Percentiles rank a stretch among this genome's conserved stretches.
Conservation (phyloP, 1,140 invertebrate genomes). For the Lepidurus arcticus region DNA sequence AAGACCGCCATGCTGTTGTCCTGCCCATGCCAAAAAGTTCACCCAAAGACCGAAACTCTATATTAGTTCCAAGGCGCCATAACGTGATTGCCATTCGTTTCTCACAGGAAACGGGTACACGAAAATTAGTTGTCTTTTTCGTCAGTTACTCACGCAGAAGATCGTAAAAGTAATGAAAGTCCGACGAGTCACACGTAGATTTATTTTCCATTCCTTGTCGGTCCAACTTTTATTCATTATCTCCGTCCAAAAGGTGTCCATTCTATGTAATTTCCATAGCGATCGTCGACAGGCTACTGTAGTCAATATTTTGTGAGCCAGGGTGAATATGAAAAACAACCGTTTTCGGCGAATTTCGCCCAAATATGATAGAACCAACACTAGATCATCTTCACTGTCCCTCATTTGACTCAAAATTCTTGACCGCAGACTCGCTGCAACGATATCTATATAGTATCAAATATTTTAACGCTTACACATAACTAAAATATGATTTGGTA, state of each 20-base stretch:
- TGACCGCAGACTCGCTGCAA: too few species aligned
- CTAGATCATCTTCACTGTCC: too few species aligned
- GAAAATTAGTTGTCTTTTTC: background rate
- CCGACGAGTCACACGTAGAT: background rate
- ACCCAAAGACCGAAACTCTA: background rate
- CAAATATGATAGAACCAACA: too few species aligned
- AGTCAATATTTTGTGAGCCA: too few species aligned
- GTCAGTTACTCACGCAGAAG: background rate
- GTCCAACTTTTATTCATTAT: conserved; percentile 2
- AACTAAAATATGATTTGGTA: too few species aligned
- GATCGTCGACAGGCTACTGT: too few species aligned
- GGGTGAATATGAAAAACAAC: too few species aligned
- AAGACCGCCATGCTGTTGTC: background rate
- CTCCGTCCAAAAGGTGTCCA: background rate
- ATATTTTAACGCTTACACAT: too few species aligned
- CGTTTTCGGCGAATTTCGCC: too few species aligned
- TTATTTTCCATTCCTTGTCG: background rate
- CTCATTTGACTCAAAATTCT: too few species aligned
- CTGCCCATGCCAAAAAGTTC: background rate
- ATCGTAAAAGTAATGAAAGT: background rate
- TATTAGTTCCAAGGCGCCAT: background rate
- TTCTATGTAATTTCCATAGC: too few species aligned
- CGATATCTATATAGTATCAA: too few species aligned
- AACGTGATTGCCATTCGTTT: background rate
- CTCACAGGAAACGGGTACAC: background rate